Conservation (phyloP, 1,140 invertebrate species). For the Parasteatoda tepidariorum region DNA sequence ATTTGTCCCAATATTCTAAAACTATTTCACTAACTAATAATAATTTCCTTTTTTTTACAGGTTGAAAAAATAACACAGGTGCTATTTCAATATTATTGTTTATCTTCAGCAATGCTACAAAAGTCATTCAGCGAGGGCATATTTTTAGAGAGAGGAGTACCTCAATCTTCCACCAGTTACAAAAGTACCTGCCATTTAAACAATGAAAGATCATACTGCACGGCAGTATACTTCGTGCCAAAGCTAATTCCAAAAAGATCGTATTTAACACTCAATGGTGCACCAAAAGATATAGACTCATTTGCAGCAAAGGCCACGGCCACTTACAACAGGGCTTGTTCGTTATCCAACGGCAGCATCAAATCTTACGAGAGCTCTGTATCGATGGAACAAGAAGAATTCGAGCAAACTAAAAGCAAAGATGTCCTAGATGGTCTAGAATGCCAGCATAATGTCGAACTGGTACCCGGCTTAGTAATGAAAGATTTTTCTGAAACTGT, state of each 20-base stretch:
- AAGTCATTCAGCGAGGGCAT: constrained; percentile 14
- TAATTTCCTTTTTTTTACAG: too few relatives aligned
- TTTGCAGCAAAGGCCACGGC: background rate
- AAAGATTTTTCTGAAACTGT: constrained; percentile 21
- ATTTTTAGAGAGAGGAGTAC: constrained; percentile 4
- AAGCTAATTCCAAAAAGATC: constrained; percentile 20
- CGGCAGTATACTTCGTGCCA: constrained; percentile 1
- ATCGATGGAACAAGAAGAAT: constrained; percentile 5
- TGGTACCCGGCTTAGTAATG: constrained; percentile 2
- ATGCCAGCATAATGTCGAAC: constrained; percentile 18
- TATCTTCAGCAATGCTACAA: constrained; percentile 3
- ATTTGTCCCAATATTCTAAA: too few relatives aligned
- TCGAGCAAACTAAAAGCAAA: background rate
- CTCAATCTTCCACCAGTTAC: background rate
- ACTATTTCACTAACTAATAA: too few relatives aligned
- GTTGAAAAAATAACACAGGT: too few relatives aligned
- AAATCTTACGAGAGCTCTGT: constrained; percentile 33
- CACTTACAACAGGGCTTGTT: constrained; percentile 25
- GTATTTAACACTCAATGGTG: constrained; percentile 1
- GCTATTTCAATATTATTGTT: too few relatives aligned
- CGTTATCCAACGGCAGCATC: background rate
- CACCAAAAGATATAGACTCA: background rate
- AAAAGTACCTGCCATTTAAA: constrained; percentile 18
- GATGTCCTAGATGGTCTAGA: background rate
- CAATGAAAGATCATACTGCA: constrained; percentile 23